These are phyloP conservation scores for Acipenser ruthenus DNA, from an alignment of 2,797 vertebrate species.

Conservation along the genomic window DNA sequence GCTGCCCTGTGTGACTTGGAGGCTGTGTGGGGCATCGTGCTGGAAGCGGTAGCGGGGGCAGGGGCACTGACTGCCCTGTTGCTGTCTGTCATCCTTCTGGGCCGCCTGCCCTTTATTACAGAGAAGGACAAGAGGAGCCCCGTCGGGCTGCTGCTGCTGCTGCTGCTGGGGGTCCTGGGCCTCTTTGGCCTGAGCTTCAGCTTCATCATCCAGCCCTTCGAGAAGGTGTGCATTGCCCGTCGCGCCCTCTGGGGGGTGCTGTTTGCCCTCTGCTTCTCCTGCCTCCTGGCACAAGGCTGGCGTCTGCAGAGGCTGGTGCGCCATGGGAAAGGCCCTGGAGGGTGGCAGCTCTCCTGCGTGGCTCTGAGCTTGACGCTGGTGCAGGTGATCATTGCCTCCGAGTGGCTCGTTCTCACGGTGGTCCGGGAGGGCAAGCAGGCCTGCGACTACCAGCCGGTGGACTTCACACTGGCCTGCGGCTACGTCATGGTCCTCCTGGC, in stretches of 20 bases:
- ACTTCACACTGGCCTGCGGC: slow-evolving; percentile 82
- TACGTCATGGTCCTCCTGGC: slow-evolving; percentile 81
- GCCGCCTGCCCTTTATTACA: slow-evolving; percentile 77
- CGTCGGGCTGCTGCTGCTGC: slow-evolving; percentile 78
- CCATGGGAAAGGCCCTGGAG: slow-evolving; percentile 73
- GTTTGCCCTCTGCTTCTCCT: slow-evolving; percentile 88
- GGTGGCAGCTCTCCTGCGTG: slow-evolving; percentile 75
- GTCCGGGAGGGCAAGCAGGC: slow-evolving; percentile 75
- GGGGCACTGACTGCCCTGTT: slow-evolving; percentile 73
- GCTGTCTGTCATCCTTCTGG: slow-evolving; percentile 75
- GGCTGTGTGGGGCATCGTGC: slow-evolving; percentile 85
- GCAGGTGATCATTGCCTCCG: slow-evolving; percentile 86
- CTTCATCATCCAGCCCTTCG: slow-evolving; percentile 82
- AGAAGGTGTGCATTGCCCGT: slow-evolving; percentile 74
- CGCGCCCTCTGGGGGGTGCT: slow-evolving; percentile 85
- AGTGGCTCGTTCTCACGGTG: slow-evolving; percentile 91
- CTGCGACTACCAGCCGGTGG: slow-evolving; percentile 82
- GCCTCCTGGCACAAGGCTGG: slow-evolving; percentile 81
- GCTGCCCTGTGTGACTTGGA: slow-evolving; percentile 88
- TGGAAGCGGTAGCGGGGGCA: slow-evolving; percentile 76
- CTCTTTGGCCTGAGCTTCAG: slow-evolving; percentile 85
- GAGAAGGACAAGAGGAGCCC: slow-evolving; percentile 84
- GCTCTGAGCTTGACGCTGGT: slow-evolving; percentile 78
- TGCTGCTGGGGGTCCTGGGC: slow-evolving; percentile 79
- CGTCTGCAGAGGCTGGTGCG: slow-evolving; percentile 72